These are phyloP conservation scores for Listrodromus nycthemerus DNA, from an alignment of 2,888 invertebrate genomes.

Conservation along the genomic window DNA sequence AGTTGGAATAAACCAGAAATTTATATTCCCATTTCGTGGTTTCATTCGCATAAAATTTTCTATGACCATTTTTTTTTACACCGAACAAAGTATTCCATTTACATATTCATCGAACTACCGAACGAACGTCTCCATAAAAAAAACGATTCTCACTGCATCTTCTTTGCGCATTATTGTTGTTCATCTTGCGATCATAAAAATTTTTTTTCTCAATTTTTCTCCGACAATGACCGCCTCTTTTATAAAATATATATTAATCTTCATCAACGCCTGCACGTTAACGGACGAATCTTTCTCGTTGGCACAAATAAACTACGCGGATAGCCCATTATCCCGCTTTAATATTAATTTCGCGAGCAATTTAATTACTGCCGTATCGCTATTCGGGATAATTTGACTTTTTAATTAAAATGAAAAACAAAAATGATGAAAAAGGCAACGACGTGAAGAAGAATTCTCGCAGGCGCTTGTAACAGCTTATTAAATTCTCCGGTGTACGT, in stretches of 20 bases:
- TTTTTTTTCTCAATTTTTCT: not conserved
- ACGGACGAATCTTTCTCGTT: not conserved
- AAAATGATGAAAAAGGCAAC: conserved; percentile 2
- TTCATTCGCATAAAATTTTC: not conserved
- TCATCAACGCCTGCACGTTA: not conserved
- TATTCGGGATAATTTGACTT: conserved; percentile 5
- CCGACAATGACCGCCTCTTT: not conserved
- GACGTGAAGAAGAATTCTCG: conserved; percentile 12
- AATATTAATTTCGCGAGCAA: conserved; percentile 7
- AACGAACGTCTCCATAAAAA: not conserved
- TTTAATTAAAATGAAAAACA: not conserved
- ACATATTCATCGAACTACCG: conserved; percentile 4
- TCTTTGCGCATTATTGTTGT: not conserved
- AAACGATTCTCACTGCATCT: not conserved
- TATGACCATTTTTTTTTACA: not conserved
- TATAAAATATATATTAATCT: not conserved
- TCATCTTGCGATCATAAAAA: not conserved
- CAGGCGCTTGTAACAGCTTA: conserved; percentile 12
- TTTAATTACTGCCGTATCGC: not conserved
- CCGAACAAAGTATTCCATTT: not conserved
- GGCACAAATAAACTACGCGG: not conserved
- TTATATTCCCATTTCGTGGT: not conserved
- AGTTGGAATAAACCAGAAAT: not conserved
- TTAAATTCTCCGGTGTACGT: not conserved
- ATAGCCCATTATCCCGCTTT: not conserved